Conservation (phyloP, 2,113 vertebrate species). For the Nannospalax galili region DNA sequence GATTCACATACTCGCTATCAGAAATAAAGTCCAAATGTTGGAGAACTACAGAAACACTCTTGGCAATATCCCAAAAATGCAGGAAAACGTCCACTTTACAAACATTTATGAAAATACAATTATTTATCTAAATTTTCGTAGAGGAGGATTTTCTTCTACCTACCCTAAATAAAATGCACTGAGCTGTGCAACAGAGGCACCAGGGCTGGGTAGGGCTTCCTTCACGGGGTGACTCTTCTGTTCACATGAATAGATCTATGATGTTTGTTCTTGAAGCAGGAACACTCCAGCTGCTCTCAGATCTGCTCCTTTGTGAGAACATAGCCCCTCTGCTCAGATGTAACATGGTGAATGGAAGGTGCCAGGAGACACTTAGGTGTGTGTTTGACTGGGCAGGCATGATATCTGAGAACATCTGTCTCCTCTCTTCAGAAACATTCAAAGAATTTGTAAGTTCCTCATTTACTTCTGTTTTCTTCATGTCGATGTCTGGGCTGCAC, state of each 20-base stretch:
- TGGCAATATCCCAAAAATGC: too few relatives aligned
- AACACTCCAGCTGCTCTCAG: not conserved
- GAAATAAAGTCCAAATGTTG: not conserved
- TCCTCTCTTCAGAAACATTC: not conserved
- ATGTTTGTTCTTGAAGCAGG: not conserved
- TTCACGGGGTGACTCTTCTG: not conserved
- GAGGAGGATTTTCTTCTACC: not conserved
- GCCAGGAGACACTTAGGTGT: not conserved
- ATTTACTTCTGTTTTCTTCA: not conserved
- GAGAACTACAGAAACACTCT: not conserved
- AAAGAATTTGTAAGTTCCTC: not conserved
- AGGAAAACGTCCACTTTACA: not conserved
- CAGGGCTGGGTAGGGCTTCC: not conserved
- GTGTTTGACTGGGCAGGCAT: not conserved
- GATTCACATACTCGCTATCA: not conserved
- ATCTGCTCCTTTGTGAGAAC: not conserved
- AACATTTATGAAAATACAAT: not conserved
- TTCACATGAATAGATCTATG: not conserved
- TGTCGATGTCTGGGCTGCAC: accelerated
- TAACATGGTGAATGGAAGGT: not conserved
- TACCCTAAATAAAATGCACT: not conserved
- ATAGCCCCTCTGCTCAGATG: accelerated
- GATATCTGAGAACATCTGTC: not conserved
- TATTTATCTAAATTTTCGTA: not conserved
- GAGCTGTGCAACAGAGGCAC: not conserved